Evolutionary conservation across 2,113 vertebrate genomes (phyloP).

Genomic region (Pseudopipra pipra): DNA sequence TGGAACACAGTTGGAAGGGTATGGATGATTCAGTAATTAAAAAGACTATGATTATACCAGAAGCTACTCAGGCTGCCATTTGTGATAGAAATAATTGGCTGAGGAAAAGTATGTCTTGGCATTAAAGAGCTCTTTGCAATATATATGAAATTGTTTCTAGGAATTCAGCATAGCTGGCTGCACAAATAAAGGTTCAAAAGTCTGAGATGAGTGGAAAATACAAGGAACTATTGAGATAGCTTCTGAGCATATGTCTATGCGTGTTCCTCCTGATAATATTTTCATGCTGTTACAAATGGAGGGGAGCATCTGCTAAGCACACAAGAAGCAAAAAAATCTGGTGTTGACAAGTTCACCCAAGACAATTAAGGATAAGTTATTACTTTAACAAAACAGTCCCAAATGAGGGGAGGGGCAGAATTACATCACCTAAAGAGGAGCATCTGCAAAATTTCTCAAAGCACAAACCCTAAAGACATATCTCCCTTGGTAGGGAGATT

Average conservation of each 20-base stretch:
- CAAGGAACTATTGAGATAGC: not conserved
- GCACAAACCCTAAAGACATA: not conserved
- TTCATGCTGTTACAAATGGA: slow-evolving; percentile 4
- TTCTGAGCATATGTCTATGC: not conserved
- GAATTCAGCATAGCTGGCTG: not conserved
- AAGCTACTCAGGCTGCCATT: not conserved
- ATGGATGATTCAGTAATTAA: slow-evolving; percentile 26
- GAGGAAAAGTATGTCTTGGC: not conserved
- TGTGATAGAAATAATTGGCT: slow-evolving; percentile 15
- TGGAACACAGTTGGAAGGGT: not conserved
- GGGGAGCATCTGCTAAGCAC: slow-evolving; percentile 13
- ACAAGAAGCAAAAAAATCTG: not conserved
- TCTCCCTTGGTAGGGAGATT: not conserved
- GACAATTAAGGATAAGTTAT: slow-evolving; percentile 40
- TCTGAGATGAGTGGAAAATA: not conserved
- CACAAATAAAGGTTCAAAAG: not conserved
- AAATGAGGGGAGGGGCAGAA: not conserved
- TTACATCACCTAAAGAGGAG: not conserved
- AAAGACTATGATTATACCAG: not conserved
- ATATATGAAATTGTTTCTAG: not conserved
- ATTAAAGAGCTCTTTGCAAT: not conserved
- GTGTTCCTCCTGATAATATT: not conserved
- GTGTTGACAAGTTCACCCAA: slow-evolving; percentile 50
- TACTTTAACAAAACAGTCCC: not conserved
- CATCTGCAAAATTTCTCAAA: not conserved